A percentile compares a stretch with the other conserved stretches of the same genome.
Evolutionary conservation across 2,797 vertebrate species (phyloP).

Genomic region (Crenichthys baileyi): DNA sequence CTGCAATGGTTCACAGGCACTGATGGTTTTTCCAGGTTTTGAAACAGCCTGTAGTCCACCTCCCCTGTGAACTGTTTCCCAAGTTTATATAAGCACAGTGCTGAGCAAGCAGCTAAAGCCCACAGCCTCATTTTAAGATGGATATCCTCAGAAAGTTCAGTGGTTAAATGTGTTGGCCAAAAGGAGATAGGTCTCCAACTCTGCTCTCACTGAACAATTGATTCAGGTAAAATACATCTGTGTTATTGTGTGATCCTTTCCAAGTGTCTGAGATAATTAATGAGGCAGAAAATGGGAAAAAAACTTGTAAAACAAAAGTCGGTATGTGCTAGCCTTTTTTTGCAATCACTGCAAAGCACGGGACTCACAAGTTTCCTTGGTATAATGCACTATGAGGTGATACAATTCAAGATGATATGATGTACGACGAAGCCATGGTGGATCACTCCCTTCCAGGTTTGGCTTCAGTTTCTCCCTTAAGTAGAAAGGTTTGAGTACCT

Average conservation of each 20-base stretch:
- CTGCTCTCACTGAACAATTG: neutral
- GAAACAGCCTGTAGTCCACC: constrained; percentile 47
- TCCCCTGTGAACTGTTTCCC: constrained; percentile 57
- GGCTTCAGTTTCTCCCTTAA: too few relatives aligned
- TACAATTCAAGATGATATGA: neutral
- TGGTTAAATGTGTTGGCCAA: neutral
- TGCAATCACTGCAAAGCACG: neutral
- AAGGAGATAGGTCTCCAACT: neutral
- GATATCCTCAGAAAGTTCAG: constrained; percentile 46
- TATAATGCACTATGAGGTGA: neutral
- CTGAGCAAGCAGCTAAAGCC: constrained; percentile 44
- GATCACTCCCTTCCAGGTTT: too few relatives aligned
- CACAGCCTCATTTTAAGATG: constrained; percentile 21
- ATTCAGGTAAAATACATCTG: neutral
- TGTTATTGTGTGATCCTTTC: neutral
- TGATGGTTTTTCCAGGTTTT: constrained; percentile 75
- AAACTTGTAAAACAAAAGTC: neutral
- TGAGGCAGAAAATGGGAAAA: neutral
- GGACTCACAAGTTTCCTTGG: neutral
- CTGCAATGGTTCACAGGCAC: constrained; percentile 46
- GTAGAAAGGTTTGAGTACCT: too few relatives aligned
- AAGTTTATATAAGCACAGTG: constrained; percentile 49
- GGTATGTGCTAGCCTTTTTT: neutral
- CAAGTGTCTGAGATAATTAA: neutral
- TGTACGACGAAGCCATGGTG: neutral